Base-by-base conservation (phyloP, 2,113 vertebrate genomes). In the Mellivora capensis region DNA sequence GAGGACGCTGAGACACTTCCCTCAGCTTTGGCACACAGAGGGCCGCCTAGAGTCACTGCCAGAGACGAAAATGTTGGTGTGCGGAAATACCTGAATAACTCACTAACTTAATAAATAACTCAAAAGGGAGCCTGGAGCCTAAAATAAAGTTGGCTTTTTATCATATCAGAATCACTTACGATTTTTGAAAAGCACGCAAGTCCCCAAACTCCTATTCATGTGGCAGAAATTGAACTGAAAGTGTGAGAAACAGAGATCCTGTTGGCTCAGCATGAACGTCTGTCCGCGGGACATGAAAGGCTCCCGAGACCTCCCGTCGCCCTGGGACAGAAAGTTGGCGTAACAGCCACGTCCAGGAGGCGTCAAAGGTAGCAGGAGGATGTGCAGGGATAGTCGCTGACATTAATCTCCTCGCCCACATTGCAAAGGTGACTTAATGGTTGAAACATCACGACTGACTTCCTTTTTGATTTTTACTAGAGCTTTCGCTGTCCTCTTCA, bases 401-500 rank as follows among this genome's bases (percentile, higher is more conserved):
- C 93, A 27, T 31, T 3, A 49, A 88, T 96, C 47, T 88, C 57
- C 5, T 91, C 94, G 88, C 69, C 85, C 18, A 18, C 5, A 1
- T 71, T 52, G 2, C 7, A 77, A 86, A 90, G 13, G 89, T 54
- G 89, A 47, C 80, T 54, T 34, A 69, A 49, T 39, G 61, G 44
- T 21, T 29, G 25, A 96, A 97, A 77, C 37, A 84, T 95, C 88
- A 88, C 74, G 80, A 87, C 37, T 71, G 69, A 85, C 54, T 90
- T 4, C 44, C 59, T 79, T 95, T 98, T 87, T 91, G 90, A 80
- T 87, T 97, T 96, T 93, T 47, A 91, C 74, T 84, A 67, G 93
- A 62, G 39, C 83, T 44, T 93, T 93, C 18, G 27, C 47, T 1
- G 2, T 62, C 85, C 3, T 1, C 4, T 69, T 93, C 15, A 0